Evolutionary conservation across 2,113 vertebrate species (phyloP), one percentile per base, ranked within the genome.

Genomic region (Ptyas mucosa): DNA sequence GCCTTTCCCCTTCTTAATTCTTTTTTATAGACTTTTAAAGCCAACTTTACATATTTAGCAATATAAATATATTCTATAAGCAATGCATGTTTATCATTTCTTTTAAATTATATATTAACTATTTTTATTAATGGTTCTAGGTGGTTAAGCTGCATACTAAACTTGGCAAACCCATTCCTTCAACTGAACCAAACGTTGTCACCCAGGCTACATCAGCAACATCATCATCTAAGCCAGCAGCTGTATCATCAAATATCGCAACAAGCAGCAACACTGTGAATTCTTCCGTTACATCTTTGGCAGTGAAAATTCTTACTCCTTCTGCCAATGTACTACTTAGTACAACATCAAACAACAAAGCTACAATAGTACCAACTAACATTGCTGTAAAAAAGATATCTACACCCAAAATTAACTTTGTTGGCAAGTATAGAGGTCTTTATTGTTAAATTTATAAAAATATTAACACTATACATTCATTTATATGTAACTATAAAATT

Each of bases 121-220:
- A 92, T 0, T 94, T 21, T 89, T 92, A 64, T 94, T 92, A 94
- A 51, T 95, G 95, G 14, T 97, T 96, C 0, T 89, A 99, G 99
- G 99, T 99, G 93, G 99, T 99, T 91, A 99, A 99, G 96, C 98
- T 99, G 94, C 99, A 99, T 94, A 99, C 99, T 94, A 99, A 99
- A 97, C 98, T 99, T 85, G 99, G 99, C 93, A 99, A 99, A 96
- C 99, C 99, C 86, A 99, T 99, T 98, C 99, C 99, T 91, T 99
- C 99, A 7, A 99, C 99, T 26, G 99, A 99, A 98, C 99, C 99
- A 95, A 99, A 99, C 1, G 98, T 99, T 95, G 98, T 99, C 93
- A 98, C 98, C 85, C 99, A 99, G 95, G 97, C 98, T 15, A 96
- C 97, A 14, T 97, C 98, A 24, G 98, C 98, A 93, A 98, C 98